Base-by-base conservation (phyloP, 2,888 invertebrate species). In the Drosophila pegasa region DNA sequence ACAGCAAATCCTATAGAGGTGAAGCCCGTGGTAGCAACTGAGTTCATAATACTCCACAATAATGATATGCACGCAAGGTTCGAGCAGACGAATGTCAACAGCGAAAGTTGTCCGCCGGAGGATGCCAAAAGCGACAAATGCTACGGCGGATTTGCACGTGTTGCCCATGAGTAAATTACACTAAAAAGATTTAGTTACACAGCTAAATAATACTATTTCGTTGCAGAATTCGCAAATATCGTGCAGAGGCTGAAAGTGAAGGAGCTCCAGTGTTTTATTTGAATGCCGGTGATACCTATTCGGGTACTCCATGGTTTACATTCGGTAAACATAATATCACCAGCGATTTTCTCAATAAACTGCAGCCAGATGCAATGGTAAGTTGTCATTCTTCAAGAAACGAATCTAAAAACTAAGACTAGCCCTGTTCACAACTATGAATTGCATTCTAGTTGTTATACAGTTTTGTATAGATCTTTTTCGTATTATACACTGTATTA, bases 221-320 rank as follows among this genome's bases (percentile, higher is more conserved):
- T 12, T 4, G 20, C 12, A 94, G 94, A 50, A 93, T 96, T 2
- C 94, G 95, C 40, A 93, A 94, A 84, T 95, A 94, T n/a, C 93
- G 95, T 38, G 91, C 92, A 69, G 93, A 93, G 16, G 93, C 93
- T 0, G 88, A 90, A 3, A 94, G 94, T 2, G 93, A 93, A 25
- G 94, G 94, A 33, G 94, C 93, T 0, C 94, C 95, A 0, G 95
- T 96, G 0, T 89, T 98, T 5, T 97, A 97, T 89, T 93, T 98
- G 16, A 98, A 98, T 89, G 98, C 97, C 0, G 98, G 98, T 0
- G 98, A 98, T 91, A 97, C 97, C 0, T 98, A 96, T 91, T 97
- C 97, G 1, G 98, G 98, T 0, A 96, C 97, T 0, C 93, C 96
- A 0, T 98, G 97, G 96, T 98, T 96, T 93, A 95, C 95, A 7